Conservation (phyloP, 2,888 invertebrate species). For the Zygaena filipendulae region DNA sequence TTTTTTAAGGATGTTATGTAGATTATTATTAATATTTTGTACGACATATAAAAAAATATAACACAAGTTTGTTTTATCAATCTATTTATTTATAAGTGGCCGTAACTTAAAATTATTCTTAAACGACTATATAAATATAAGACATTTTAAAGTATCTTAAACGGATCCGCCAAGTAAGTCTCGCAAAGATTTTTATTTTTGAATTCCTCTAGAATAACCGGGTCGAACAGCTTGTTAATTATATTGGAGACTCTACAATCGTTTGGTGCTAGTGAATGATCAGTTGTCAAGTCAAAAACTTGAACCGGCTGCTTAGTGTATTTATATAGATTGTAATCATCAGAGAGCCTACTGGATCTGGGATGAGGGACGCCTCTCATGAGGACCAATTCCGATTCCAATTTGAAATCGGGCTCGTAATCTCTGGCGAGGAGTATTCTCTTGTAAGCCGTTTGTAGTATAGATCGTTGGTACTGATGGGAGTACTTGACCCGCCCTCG, state of each 20-base stretch:
- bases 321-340: constrained; percentile 32
- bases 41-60: too few relatives aligned
- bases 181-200: constrained; percentile 26
- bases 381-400: constrained; percentile 31
- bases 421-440: constrained; percentile 18
- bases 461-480: constrained; percentile 22
- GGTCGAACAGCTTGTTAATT: constrained; percentile 26
- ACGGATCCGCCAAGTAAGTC: constrained; percentile 15
- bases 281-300: constrained; percentile 23
- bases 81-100: too few relatives aligned
- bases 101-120: too few relatives aligned
- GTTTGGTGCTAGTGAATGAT: constrained; percentile 23
- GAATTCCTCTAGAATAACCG: constrained; percentile 22
- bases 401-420: constrained; percentile 25
- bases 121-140: too few relatives aligned
- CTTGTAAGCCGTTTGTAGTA: constrained; percentile 24
- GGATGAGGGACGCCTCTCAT: constrained; percentile 26
- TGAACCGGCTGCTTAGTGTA: constrained; percentile 26
- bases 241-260: constrained; percentile 30
- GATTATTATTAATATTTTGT: too few relatives aligned
- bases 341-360: constrained; percentile 14
- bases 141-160: background rate
- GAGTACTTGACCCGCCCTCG: constrained; percentile 20
- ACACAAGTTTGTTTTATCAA: too few relatives aligned
- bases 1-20: too few relatives aligned